These are phyloP conservation scores for Turnix velox DNA, from an alignment of 2,113 vertebrate species.

Conservation along the genomic window DNA sequence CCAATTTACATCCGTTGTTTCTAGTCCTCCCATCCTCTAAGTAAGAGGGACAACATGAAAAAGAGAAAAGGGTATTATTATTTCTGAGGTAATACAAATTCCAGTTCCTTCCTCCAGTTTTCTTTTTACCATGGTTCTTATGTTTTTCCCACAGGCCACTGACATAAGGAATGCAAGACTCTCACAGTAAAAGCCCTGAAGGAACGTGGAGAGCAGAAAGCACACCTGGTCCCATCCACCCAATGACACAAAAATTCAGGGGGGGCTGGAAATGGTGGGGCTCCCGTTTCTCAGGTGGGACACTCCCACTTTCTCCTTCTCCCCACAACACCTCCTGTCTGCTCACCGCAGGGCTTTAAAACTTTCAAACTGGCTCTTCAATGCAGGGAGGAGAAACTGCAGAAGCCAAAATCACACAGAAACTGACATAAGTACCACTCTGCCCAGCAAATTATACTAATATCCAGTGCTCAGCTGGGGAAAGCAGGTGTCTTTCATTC, in stretches of 20 bases:
- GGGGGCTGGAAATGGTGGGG: conserved; percentile 3
- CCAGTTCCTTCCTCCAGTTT: neutral
- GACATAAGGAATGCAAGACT: neutral
- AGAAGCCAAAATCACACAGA: neutral
- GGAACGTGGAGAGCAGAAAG: neutral
- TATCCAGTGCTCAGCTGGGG: neutral
- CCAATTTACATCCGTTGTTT: no score
- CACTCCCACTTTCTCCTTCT: neutral
- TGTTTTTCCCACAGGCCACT: neutral
- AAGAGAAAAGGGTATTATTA: neutral
- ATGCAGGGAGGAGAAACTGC: neutral
- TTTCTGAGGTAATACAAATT: conserved; percentile 11
- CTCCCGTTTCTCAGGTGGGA: neutral
- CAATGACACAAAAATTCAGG: neutral
- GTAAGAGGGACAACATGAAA: neutral
- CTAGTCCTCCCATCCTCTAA: no score
- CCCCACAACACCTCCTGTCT: neutral
- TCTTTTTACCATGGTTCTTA: neutral
- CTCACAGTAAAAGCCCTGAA: neutral
- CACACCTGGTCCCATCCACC: neutral
- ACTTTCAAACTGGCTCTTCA: neutral
- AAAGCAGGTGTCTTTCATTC: neutral
- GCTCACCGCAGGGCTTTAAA: neutral
- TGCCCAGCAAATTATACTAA: neutral
- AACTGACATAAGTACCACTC: neutral